Evolutionary conservation across 2,797 vertebrate species (phyloP).

Genomic region (Anas bahamensis): DNA sequence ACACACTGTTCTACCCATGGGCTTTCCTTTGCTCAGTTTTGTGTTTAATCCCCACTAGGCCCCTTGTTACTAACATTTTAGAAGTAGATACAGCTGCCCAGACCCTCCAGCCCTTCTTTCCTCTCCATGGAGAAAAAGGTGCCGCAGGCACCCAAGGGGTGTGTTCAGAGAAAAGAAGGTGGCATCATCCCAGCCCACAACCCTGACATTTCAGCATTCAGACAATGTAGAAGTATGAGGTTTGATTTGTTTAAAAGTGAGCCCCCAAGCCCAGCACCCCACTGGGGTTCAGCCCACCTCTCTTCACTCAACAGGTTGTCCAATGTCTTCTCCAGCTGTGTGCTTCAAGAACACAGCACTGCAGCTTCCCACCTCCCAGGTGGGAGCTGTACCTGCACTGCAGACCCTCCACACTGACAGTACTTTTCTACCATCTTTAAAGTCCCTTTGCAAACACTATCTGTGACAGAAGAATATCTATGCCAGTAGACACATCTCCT

Average conservation of each 20-base stretch:
- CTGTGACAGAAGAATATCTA: not conserved
- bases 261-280: not conserved
- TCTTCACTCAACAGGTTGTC: not conserved
- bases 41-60: not conserved
- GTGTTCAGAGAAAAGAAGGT: not conserved
- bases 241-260: not conserved
- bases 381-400: not conserved
- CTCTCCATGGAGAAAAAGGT: not conserved
- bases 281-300: not conserved
- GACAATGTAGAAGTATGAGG: not conserved
- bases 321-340: fast-evolving
- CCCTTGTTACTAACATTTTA: not conserved
- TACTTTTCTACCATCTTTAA: not conserved
- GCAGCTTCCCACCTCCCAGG: not conserved
- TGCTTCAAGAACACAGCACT: not conserved
- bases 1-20: not conserved
- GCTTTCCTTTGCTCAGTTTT: not conserved
- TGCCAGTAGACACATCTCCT: not conserved
- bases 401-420: fast-evolving
- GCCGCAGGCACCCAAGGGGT: not conserved
- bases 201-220: not conserved
- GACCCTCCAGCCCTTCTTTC: not conserved
- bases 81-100: not conserved
- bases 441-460: not conserved
- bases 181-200: not conserved